Evolutionary conservation across 2,113 vertebrate species (phyloP), one percentile per base, ranked within the genome.

Genomic region (Xiphias gladius): DNA sequence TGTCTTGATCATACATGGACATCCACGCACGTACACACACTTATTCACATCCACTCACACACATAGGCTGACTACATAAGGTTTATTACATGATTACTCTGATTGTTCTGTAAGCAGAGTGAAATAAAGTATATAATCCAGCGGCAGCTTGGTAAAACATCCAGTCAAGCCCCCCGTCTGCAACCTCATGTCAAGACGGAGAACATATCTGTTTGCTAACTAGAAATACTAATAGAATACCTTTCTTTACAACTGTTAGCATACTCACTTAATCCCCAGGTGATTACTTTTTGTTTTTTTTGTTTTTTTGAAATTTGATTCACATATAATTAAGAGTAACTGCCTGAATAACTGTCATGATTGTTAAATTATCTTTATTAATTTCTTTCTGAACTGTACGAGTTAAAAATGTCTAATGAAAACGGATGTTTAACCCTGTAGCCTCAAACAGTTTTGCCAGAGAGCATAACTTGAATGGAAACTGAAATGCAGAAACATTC

Each of bases 81-180:
- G 73, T 85, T 84, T 74, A 82, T 79, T 68, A 88, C 58, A 85
- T 73, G 86, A 89, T 73, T 88, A 58, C 67, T 87, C 76, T 90
- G 88, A 93, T 91, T 91, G 84, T 89, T 91, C 62, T 55, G 82
- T 90, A 85, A 82, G 69, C 84, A 85, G 75, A 86, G 77, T 78
- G 78, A 86, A 85, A 76, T 88, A 88, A 88, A 91, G 72, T 68
- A 17, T 82, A 65, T 83, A 74, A 88, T 87, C 83, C 85, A 87
- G 79, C 84, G 20, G 70, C 79, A 83, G 79, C 76, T 73, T 24
- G 57, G 81, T 82, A 48, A 73, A 73, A 77, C 24, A 57, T 74
- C 17, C 82, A 63, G 46, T 59, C 65, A 62, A n/a, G 39, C 3
- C 12, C 7, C 10, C 46, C 46, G 30, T 73, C 66, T 57, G 41